These are phyloP conservation scores for Watsonalla binaria DNA, from an alignment of 2,888 invertebrate genomes.

Conservation along the genomic window DNA sequence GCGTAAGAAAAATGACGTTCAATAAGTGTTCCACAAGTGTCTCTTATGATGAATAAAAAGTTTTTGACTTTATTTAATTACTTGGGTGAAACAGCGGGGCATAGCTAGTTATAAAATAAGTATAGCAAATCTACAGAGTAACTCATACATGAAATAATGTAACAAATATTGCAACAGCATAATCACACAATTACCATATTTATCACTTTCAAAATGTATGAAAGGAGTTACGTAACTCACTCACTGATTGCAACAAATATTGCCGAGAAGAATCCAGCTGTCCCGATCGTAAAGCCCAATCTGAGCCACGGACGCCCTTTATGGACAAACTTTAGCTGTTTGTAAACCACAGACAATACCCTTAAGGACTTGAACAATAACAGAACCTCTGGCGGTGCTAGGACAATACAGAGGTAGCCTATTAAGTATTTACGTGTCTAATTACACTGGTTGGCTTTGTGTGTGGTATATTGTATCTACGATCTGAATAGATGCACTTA, in stretches of 20 bases:
- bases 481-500: constrained; percentile 6
- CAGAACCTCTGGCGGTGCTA: constrained; percentile 27
- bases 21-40: too few relatives aligned
- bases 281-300: constrained; percentile 28
- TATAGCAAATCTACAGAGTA: too few relatives aligned
- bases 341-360: constrained; percentile 43
- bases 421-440: constrained; percentile 55
- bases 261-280: constrained; percentile 19
- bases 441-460: constrained; percentile 16
- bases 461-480: constrained; percentile 13
- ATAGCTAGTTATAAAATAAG: too few relatives aligned
- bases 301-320: constrained; percentile 40
- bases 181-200: too few relatives aligned
- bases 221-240: background rate
- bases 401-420: constrained; percentile 39
- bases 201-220: too few relatives aligned
- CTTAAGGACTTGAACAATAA: constrained; percentile 41
- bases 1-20: too few relatives aligned
- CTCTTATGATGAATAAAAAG: too few relatives aligned
- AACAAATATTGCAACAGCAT: too few relatives aligned
- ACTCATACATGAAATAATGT: too few relatives aligned
- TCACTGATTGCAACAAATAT: constrained; percentile 6
- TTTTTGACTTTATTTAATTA: too few relatives aligned
- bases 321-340: constrained; percentile 54
- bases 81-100: too few relatives aligned